Evolutionary conservation across 2,888 invertebrate genomes (phyloP), one percentile per base, ranked within the genome.

Genomic region (Digitonthophagus gazella): DNA sequence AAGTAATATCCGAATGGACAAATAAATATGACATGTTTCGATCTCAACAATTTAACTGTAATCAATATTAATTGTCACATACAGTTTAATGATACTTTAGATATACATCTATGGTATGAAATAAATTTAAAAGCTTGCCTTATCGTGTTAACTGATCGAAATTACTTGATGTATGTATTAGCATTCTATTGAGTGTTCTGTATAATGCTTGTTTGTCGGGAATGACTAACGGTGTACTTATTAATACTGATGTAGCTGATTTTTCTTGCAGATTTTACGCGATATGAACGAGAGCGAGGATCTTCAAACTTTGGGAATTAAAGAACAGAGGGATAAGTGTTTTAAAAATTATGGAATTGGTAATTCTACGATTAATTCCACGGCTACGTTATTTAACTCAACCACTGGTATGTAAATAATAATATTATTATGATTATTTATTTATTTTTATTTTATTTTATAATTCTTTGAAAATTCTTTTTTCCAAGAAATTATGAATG

Each of bases 231-330:
- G n/a, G n/a, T n/a, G n/a, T n/a, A n/a, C n/a, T n/a, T n/a, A n/a
- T n/a, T n/a, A n/a, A n/a, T n/a, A n/a, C n/a, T n/a, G n/a, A n/a
- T 44, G 3, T 6, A 44, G 1, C 6, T 44, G 6, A 44, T 44
- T 44, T 8, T 3, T 44, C 11, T 44, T 11, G 28, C 28, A 44
- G 28, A 19, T n/a, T 61, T 61, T 65, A 61, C 65, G 56, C 64
- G 65, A 65, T 65, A 68, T 68, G 68, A 65, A 65, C 15, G 68
- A 68, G 15, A 68, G 58, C 20, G 55, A 28, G 6, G 18, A 16
- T 11, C 15, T 68, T n/a, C 75, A 76, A 70, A 72, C 71, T 2
- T 71, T 66, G 28, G 72, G 68, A 28, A 72, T 74, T 11, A 68
- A 71, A 16, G 67, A 69, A 22, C 72, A 72, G 4, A 70, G 64